Conservation (phyloP, 64 coral and sea anemone species). For the Montipora cactus region DNA sequence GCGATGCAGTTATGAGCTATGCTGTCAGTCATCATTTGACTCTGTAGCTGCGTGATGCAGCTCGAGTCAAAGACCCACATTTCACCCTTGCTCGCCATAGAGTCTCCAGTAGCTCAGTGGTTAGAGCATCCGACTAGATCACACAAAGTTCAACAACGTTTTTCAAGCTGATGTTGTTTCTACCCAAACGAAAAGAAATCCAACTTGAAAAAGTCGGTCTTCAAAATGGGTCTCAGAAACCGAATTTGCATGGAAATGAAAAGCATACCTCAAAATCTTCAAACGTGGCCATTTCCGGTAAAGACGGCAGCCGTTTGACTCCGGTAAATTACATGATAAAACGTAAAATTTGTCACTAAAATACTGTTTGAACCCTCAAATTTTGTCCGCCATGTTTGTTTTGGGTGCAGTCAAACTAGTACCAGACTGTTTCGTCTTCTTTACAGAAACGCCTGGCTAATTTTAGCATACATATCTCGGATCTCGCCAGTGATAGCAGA, state of each 20-base stretch:
- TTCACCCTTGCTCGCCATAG: too few species aligned
- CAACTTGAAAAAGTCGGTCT: not conserved
- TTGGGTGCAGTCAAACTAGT: slow-evolving; percentile 5
- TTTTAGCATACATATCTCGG: not conserved
- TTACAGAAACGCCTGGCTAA: slow-evolving; percentile 37
- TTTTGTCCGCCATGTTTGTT: slow-evolving; percentile 66
- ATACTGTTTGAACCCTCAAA: too few species aligned
- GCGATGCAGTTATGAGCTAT: too few species aligned
- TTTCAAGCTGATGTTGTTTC: too few species aligned
- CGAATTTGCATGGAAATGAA: not conserved
- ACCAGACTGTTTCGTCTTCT: not conserved
- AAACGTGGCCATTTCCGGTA: slow-evolving; percentile 57
- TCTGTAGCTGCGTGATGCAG: too few species aligned
- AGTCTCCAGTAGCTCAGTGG: too few species aligned
- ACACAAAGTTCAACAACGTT: too few species aligned
- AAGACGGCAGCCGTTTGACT: not conserved
- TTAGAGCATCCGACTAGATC: too few species aligned
- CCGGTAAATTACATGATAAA: slow-evolving; percentile 4
- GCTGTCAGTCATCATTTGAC: too few species aligned
- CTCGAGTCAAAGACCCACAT: too few species aligned
- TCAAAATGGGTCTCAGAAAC: not conserved
- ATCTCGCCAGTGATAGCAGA: not conserved
- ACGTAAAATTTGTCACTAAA: not conserved
- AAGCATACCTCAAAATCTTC: slow-evolving; percentile 87
- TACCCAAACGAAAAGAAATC: not conserved